phyloP scores from a whole-genome alignment of 2,797 vertebrate genomes.

The Anolis apletophallus region DNA sequence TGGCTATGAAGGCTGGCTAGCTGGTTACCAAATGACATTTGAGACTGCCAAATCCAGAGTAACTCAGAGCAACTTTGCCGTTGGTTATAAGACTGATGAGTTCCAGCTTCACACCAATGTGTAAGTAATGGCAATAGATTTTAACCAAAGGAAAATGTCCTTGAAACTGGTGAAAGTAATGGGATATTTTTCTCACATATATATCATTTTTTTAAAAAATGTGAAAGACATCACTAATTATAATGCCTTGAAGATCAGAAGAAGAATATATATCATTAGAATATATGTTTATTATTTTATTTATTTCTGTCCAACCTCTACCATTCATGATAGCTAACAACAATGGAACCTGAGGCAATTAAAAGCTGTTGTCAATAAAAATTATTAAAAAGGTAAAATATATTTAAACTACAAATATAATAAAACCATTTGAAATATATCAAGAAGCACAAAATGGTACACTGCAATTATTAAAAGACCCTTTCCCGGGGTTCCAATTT shows the following conservation, averaged over 20 bases:
- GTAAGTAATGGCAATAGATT: slow-evolving; percentile 79
- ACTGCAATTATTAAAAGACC: too few species aligned
- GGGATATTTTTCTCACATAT: not conserved
- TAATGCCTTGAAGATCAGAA: not conserved
- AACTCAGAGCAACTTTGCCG: slow-evolving; percentile 97
- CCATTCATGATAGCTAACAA: too few species aligned
- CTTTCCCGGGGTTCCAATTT: too few species aligned
- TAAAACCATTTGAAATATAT: too few species aligned
- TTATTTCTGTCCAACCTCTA: too few species aligned
- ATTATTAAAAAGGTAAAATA: too few species aligned
- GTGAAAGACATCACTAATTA: not conserved
- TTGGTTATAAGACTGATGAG: slow-evolving; percentile 95
- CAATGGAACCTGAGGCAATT: too few species aligned
- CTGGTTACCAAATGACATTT: slow-evolving; percentile 96
- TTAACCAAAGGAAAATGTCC: not conserved
- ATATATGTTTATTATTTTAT: not conserved
- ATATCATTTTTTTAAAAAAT: not conserved
- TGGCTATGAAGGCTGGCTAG: slow-evolving; percentile 95
- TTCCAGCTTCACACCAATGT: slow-evolving; percentile 99
- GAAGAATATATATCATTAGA: not conserved
- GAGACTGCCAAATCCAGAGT: slow-evolving; percentile 92
- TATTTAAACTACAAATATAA: not conserved
- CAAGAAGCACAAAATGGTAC: too few species aligned
- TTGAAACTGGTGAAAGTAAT: not conserved
- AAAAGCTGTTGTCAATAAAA: too few species aligned